Base-by-base conservation (phyloP, 2,888 invertebrate species). In the Sipha maydis region DNA sequence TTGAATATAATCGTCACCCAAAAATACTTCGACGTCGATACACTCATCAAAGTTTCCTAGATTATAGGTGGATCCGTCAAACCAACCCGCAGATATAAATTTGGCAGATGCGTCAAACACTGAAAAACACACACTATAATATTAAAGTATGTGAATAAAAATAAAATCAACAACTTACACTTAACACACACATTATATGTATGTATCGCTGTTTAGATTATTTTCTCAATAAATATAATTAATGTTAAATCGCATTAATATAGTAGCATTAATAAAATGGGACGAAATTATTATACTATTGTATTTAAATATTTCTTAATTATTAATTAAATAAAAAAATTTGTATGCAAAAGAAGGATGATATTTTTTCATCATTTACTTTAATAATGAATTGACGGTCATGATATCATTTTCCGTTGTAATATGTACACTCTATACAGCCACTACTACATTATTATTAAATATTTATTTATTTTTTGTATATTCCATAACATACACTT, bases 1-100 rank as follows among this genome's bases (percentile, higher is more conserved):
- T 14, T 86, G 61, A 5, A 90, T 69, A 19, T 54, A 83, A 75
- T 85, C 89, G 19, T 79, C 48, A 5, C 38, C 48, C 8, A 75
- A 77, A 17, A 61, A 61, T 38, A 73, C 79, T 75, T 73, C 69
- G 19, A 90, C 79, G 9, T 89, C 73, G 4, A 90, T 31, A 34
- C 90, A 90, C 56, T 90, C 88, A 56, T 90, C 90, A 71, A 89
- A 90, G 79, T 90, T 85, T 28, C 90, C 90, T 1, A 90, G 88
- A 76, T 89, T 85, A 71, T 90, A 90, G n/a, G 89, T 78, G 61
- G 89, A 89, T 28, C 89, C 90, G 25, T 84, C 78, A 67, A 90
- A 76, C 89, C 90, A 89, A 31, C 90, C 90, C 17, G 83, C 69
- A 38, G 90, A 75, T 56, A 89, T 25, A 21, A 86, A 86, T 78